Evolutionary conservation across 1,140 invertebrate species (phyloP).

Genomic region (Bursaphelenchus mucronatus): DNA sequence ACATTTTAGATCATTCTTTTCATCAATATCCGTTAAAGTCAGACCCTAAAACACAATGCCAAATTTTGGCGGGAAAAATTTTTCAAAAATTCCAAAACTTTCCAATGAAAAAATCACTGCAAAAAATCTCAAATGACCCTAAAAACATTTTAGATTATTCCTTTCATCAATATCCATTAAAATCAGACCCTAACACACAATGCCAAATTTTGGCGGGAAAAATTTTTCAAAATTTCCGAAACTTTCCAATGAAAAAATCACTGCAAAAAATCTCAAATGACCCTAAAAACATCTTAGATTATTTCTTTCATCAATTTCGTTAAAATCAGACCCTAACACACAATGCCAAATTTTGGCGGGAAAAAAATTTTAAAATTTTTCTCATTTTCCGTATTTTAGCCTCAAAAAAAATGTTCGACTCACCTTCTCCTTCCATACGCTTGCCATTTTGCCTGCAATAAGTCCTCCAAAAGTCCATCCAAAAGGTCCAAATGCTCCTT

Average conservation of each 20-base stretch:
- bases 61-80: no score
- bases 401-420: not conserved
- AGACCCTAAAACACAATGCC: no score
- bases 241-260: not conserved
- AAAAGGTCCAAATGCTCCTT: slow-evolving; percentile 88
- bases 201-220: no score
- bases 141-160: not conserved
- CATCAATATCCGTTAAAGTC: no score
- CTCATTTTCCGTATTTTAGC: not conserved
- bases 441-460: slow-evolving; percentile 94
- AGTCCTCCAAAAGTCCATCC: slow-evolving; percentile 86
- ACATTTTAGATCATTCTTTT: not conserved
- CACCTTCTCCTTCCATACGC: slow-evolving; percentile 20
- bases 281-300: not conserved
- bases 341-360: no score
- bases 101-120: not conserved
- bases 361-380: not conserved
- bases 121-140: not conserved
- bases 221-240: no score
- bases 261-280: not conserved
- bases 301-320: no score
- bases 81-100: no score
- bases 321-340: no score
- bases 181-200: no score
- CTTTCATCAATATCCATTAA: no score